Conservation (phyloP, 2,113 vertebrate species). For the Actenoides lindsayi region DNA sequence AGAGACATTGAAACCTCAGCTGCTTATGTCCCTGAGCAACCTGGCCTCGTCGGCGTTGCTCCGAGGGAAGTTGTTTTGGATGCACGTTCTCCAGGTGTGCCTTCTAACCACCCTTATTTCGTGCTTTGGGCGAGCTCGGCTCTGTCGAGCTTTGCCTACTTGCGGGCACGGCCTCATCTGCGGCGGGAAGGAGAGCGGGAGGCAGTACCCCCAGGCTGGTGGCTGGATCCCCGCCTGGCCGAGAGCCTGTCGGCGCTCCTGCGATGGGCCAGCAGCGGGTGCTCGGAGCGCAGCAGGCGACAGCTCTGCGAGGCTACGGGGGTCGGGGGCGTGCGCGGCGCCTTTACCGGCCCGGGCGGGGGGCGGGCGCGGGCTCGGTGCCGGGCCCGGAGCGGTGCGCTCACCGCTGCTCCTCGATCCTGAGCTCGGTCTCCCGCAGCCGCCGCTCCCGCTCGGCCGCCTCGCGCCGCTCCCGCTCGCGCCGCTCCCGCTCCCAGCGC, state of each 20-base stretch:
- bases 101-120: neutral
- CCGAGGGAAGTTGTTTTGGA: neutral
- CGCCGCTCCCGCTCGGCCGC: no score
- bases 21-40: neutral
- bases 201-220: accelerated
- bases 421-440: no score
- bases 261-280: neutral
- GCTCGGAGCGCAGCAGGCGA: accelerated
- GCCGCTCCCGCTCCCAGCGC: no score
- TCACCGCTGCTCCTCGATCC: no score
- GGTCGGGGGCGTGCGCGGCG: neutral
- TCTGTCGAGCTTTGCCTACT: accelerated
- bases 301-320: no score
- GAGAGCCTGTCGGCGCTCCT: neutral
- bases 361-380: neutral
- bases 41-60: accelerated
- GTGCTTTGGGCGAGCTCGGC: accelerated
- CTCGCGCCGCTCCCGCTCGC: no score
- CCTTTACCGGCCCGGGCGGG: slow-evolving; percentile 59
- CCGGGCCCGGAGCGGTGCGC: no score
- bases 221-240: no score
- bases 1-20: neutral
- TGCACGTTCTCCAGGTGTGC: accelerated
- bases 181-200: no score
- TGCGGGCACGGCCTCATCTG: accelerated